These are phyloP conservation scores for Cyclina sinensis DNA, from an alignment of 1,140 invertebrate species.

Conservation along the genomic window DNA sequence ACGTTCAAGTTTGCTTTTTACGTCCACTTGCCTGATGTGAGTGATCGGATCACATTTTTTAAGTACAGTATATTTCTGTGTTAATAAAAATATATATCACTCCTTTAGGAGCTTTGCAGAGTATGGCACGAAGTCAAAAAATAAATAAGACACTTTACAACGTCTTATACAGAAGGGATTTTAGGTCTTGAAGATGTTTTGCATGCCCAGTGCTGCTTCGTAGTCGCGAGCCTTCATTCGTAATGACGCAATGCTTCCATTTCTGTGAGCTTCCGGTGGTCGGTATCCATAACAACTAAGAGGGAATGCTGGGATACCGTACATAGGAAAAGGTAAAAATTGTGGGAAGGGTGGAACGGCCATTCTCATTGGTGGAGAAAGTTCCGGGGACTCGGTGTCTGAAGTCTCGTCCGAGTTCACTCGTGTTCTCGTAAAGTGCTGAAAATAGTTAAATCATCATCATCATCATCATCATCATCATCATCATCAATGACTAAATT, in stretches of 20 bases:
- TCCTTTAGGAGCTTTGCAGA: too few relatives aligned
- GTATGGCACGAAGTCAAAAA: not conserved
- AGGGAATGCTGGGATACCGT: slow-evolving; percentile 57
- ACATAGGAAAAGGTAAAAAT: slow-evolving; percentile 68
- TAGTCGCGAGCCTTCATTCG: slow-evolving; percentile 96
- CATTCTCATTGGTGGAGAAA: slow-evolving; percentile 67
- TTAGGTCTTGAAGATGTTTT: slow-evolving; percentile 68
- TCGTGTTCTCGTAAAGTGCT: slow-evolving; percentile 29
- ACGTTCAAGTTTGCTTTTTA: too few relatives aligned
- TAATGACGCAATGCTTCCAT: slow-evolving; percentile 95
- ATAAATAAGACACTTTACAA: not conserved
- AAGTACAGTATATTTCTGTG: too few relatives aligned
- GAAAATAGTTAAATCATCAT: slow-evolving; percentile 24
- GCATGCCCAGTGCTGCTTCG: slow-evolving; percentile 94
- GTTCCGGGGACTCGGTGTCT: slow-evolving; percentile 35
- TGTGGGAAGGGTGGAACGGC: slow-evolving; percentile 64
- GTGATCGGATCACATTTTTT: too few relatives aligned
- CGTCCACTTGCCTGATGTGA: too few relatives aligned
- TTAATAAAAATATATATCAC: too few relatives aligned
- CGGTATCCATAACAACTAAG: slow-evolving; percentile 54
- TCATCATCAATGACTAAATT: too few relatives aligned
- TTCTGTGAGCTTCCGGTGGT: slow-evolving; percentile 90
- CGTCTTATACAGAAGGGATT: not conserved
- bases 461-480: too few relatives aligned
- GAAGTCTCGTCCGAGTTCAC: slow-evolving; percentile 46